Conservation (phyloP, 2,888 invertebrate genomes). For the Hypselothyrea guttata region DNA sequence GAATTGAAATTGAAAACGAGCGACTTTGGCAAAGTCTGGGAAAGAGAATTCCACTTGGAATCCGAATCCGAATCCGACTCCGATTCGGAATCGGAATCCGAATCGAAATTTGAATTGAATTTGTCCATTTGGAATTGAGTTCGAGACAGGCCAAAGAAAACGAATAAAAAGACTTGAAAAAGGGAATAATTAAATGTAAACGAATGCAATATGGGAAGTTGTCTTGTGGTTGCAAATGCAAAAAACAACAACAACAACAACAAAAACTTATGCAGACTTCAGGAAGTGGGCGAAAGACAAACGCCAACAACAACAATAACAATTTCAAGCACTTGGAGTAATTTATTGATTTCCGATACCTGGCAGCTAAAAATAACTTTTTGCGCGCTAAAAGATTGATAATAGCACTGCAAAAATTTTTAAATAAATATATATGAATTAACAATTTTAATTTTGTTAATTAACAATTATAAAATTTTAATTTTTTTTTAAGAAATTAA, state of each 20-base stretch:
- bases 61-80: conserved; percentile 4
- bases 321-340: no score
- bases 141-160: conserved; percentile 21
- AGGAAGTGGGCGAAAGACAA: conserved; percentile 32
- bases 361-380: not conserved
- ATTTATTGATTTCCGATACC: conserved; percentile 46
- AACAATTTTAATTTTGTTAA: not conserved
- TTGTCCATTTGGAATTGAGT: conserved; percentile 35
- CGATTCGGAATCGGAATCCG: conserved; percentile 7
- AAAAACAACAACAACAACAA: conserved; percentile 6
- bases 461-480: not conserved
- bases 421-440: no score
- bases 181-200: conserved; percentile 43
- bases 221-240: conserved; percentile 35
- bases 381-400: not conserved
- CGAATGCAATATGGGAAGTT: conserved; percentile 36
- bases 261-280: conserved; percentile 8
- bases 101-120: conserved; percentile 21
- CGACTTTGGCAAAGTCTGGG: conserved; percentile 8
- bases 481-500: no score
- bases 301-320: conserved; percentile 5
- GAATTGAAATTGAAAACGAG: no score
- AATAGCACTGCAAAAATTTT: not conserved
- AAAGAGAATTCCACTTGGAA: conserved; percentile 20
- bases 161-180: conserved; percentile 28